Percentiles rank a stretch among this genome's conserved stretches.
phyloP scores from a whole-genome alignment of 2,113 vertebrate species.

The Galeopterus variegatus region DNA sequence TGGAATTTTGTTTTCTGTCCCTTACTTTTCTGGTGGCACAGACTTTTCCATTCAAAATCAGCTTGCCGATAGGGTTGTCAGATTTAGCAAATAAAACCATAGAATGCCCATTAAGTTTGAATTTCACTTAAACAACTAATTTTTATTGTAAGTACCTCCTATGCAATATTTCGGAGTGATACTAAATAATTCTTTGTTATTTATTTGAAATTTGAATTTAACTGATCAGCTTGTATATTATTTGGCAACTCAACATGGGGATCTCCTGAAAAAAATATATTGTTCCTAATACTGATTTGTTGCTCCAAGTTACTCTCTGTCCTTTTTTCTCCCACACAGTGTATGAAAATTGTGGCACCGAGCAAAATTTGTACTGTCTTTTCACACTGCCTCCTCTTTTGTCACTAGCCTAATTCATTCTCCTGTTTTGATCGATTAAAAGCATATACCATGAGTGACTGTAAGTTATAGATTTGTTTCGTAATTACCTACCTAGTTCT shows the following conservation, averaged over 20 bases:
- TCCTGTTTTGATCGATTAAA: slow-evolving; percentile 11
- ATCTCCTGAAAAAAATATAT: neutral
- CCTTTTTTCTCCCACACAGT: neutral
- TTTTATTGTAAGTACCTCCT: neutral
- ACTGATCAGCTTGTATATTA: neutral
- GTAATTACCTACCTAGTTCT: neutral
- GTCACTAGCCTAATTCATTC: neutral
- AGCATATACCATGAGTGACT: neutral
- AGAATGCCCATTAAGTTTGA: neutral
- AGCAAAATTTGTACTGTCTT: neutral
- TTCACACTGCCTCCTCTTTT: too few species aligned
- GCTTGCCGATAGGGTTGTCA: neutral
- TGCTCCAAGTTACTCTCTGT: neutral
- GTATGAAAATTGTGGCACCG: neutral
- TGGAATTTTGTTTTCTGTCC: neutral
- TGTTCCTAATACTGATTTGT: neutral
- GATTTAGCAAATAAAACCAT: neutral
- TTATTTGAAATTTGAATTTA: slow-evolving; percentile 6
- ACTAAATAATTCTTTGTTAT: slow-evolving; percentile 31
- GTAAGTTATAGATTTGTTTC: slow-evolving; percentile 30
- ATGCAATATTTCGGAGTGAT: neutral
- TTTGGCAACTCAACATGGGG: neutral
- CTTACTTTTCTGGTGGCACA: neutral
- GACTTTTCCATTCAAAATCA: neutral
- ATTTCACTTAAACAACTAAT: neutral